Conservation (phyloP, 2,797 vertebrate genomes). For the Carcharodon carcharias region DNA sequence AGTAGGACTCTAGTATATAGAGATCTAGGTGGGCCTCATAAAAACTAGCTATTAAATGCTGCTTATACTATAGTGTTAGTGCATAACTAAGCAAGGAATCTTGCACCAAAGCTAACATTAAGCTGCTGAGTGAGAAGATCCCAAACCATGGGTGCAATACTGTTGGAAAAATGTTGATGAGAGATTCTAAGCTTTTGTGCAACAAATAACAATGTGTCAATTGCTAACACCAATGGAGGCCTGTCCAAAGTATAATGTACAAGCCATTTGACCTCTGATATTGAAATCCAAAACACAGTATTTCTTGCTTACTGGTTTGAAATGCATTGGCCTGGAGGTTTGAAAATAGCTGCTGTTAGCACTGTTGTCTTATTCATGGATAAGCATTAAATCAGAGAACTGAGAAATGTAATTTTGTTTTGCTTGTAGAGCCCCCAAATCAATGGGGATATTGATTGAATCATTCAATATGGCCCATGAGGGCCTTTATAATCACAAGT, state of each 20-base stretch:
- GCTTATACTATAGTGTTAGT: background rate
- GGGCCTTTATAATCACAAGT: background rate
- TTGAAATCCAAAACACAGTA: background rate
- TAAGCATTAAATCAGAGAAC: background rate
- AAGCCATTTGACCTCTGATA: background rate
- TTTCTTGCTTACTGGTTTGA: background rate
- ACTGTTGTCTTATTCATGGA: background rate
- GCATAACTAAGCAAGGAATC: background rate
- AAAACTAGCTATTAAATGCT: background rate
- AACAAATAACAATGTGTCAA: background rate
- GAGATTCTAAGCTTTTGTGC: background rate
- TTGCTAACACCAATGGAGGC: background rate
- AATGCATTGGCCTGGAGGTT: background rate
- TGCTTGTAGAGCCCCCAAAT: background rate
- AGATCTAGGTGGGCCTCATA: background rate
- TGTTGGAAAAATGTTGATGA: background rate
- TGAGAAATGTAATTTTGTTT: background rate
- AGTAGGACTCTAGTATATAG: background rate
- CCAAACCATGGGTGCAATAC: background rate
- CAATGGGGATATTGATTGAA: background rate
- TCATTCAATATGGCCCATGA: background rate
- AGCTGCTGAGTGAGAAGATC: background rate
- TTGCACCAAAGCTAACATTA: background rate
- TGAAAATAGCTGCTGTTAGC: background rate
- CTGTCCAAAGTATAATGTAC: background rate